Evolutionary conservation across 2,888 invertebrate species (phyloP).

Genomic region (Leptothorax acervorum): DNA sequence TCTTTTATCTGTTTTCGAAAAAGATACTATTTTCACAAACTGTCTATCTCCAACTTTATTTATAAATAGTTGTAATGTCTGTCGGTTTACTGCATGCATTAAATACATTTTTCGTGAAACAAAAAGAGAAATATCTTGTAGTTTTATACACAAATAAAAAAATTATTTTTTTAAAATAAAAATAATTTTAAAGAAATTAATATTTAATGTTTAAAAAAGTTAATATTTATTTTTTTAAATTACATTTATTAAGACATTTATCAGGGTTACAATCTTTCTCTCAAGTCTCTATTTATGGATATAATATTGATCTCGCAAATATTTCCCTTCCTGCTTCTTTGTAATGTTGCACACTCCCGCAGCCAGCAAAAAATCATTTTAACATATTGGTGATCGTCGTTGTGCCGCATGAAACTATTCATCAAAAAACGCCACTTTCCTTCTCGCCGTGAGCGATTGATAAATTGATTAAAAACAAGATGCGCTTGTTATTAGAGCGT

Average conservation of each 20-base stretch:
- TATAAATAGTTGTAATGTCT: no score
- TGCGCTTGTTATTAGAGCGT: slow-evolving; percentile 20
- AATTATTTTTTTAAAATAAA: not conserved
- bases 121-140: not conserved
- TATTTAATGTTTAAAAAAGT: not conserved
- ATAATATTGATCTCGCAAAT: not conserved
- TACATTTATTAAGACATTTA: not conserved
- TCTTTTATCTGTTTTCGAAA: no score
- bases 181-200: not conserved
- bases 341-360: not conserved
- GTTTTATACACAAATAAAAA: not conserved
- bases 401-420: not conserved
- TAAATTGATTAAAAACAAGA: slow-evolving; percentile 25
- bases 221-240: not conserved
- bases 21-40: no score
- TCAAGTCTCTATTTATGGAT: not conserved
- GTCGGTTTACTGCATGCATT: no score
- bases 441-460: not conserved
- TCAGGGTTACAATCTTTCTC: not conserved
- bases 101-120: not conserved
- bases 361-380: not conserved
- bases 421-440: not conserved
- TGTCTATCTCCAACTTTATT: no score
- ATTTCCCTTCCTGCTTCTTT: not conserved
- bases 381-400: not conserved